Conservation (phyloP, 2,113 vertebrate species). For the Electrona antarctica region DNA sequence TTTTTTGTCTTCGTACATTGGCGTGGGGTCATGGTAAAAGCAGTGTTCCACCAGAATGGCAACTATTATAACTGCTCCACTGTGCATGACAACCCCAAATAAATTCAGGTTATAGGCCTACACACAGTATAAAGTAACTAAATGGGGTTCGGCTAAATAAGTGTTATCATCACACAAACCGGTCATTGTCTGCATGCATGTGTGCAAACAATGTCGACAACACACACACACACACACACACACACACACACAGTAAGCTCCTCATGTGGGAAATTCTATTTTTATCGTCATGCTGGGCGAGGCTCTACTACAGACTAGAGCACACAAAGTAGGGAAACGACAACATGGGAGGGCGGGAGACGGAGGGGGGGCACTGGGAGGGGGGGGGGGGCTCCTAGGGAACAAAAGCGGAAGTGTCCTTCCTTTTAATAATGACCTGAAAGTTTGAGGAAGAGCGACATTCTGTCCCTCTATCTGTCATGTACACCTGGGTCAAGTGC, state of each 20-base stretch:
- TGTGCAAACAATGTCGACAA: not conserved
- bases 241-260: slow-evolving; percentile 52
- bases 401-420: slow-evolving; percentile 73
- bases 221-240: slow-evolving; percentile 52
- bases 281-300: slow-evolving; percentile 71
- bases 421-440: slow-evolving; percentile 67
- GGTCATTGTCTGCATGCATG: not conserved
- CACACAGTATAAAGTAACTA: not conserved
- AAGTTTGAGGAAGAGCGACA: slow-evolving; percentile 43
- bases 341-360: slow-evolving; percentile 48
- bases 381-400: slow-evolving; percentile 32
- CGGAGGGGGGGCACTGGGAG: slow-evolving; percentile 13
- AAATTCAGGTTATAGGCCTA: not conserved
- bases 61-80: too few species aligned
- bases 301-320: slow-evolving; percentile 63
- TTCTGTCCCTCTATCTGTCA: slow-evolving; percentile 16
- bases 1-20: not conserved
- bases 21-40: too few species aligned
- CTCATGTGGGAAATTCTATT: slow-evolving; percentile 74
- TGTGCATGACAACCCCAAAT: not conserved
- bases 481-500: slow-evolving; percentile 3
- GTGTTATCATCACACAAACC: not conserved
- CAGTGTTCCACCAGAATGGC: too few species aligned
- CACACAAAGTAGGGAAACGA: slow-evolving; percentile 71
- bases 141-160: not conserved